phyloP scores from a whole-genome alignment of 2,113 vertebrate genomes.

The Leuciscus idus region DNA sequence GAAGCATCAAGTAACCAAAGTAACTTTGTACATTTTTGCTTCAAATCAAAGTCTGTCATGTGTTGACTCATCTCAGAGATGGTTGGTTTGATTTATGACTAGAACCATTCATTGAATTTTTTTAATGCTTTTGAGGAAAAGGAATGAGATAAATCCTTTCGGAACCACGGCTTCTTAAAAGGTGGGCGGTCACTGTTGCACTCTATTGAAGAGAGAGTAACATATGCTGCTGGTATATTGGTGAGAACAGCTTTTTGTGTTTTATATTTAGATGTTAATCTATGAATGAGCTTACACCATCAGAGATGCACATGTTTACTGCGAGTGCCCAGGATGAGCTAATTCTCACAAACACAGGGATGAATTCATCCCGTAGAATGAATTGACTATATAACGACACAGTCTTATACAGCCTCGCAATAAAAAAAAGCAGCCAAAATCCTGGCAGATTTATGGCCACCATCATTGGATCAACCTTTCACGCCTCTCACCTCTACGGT shows the following conservation, averaged over 20 bases:
- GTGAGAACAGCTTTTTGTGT: constrained; percentile 1
- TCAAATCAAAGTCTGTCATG: background rate
- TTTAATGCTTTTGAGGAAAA: background rate
- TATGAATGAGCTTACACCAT: background rate
- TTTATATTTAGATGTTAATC: constrained; percentile 21
- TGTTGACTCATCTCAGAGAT: constrained; percentile 4
- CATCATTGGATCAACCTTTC: background rate
- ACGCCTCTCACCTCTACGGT: background rate
- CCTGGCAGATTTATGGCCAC: background rate
- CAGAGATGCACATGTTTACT: background rate
- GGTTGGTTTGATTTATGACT: background rate
- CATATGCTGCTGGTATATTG: background rate
- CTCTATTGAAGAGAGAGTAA: background rate
- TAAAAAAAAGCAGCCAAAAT: background rate
- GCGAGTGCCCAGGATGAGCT: background rate
- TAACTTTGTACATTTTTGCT: background rate
- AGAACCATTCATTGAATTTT: background rate
- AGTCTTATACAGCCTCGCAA: background rate
- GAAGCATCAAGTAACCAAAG: background rate
- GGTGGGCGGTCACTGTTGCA: background rate
- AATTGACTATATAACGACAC: background rate
- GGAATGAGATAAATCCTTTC: background rate
- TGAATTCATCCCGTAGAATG: background rate
- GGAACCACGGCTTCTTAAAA: background rate
- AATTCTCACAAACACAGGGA: background rate